Base-by-base conservation (phyloP, 2,113 vertebrate species). In the Siniperca knerii region DNA sequence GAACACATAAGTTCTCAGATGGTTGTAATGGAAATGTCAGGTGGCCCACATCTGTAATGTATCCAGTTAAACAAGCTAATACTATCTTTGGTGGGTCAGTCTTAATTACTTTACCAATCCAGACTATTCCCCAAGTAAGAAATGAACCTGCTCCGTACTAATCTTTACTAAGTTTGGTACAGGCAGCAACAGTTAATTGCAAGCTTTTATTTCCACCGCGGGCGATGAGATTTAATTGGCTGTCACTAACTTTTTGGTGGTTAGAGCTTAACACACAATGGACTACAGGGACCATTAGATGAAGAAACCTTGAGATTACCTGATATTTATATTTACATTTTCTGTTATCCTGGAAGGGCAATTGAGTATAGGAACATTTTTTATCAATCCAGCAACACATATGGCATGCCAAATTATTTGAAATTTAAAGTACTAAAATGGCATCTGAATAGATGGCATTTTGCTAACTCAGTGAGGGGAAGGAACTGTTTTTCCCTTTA, bases 21-120 rank as follows among this genome's bases (percentile, higher is more conserved):
- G n/a, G 13, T 65, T 15, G 8, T 78, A 66, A 87, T 54, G 75
- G n/a, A 84, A 82, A 57, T 48, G 46, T 81, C 66, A 58, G 42
- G 50, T 50, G 50, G 37, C 3, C 10, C n/a, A 70, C 40, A 64
- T 50, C 52, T 57, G 10, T 50, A 7, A 42, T 37, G 18, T 46
- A 33, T 82, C 74, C 54, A 83, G 44, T 87, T 83, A 65, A 44
- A 73, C 25, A 44, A 48, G 42, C 18, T 52, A 66, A 68, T 55
- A 37, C 25, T 67, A 57, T 72, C 48, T 60, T 5, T 83, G 58
- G 46, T 58, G 15, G 58, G 64, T 79, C 69, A 61, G 48, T 69
- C 74, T 72, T 83, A 83, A 90, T 82, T 79, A 77, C 44, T 61
- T 66, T 16, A 83, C 42, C 7, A 33, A 37, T 21, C 20, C 40